A percentile compares a stretch with the other conserved stretches of the same genome.
Evolutionary conservation across 1,140 invertebrate species (phyloP).

Genomic region (Lordiphosa collinella): DNA sequence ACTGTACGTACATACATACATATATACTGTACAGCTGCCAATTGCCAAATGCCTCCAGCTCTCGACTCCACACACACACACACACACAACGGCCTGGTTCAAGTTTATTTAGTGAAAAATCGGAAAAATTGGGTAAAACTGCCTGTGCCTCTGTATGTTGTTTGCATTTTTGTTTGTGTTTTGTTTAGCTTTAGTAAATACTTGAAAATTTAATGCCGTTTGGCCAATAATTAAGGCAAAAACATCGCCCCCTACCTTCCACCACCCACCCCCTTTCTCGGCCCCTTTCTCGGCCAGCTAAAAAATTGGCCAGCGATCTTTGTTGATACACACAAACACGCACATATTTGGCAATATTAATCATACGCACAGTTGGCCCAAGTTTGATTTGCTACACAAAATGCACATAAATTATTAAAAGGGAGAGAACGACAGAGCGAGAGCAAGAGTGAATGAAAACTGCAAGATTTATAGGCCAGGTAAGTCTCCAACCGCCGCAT

Average conservation of each 20-base stretch:
- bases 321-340: no score
- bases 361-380: constrained; percentile 60
- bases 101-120: constrained; percentile 33
- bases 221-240: constrained; percentile 69
- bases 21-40: constrained; percentile 30
- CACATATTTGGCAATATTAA: constrained; percentile 57
- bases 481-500: no score
- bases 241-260: constrained; percentile 26
- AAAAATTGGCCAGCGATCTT: no score
- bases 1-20: constrained; percentile 15
- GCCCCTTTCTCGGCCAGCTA: no score
- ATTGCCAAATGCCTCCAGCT: constrained; percentile 45
- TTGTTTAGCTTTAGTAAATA: constrained; percentile 76
- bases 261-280: background rate
- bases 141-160: background rate
- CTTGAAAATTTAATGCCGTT: constrained; percentile 76
- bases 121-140: constrained; percentile 9
- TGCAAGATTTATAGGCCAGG: constrained; percentile 4
- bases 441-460: constrained; percentile 6
- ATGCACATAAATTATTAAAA: constrained; percentile 33
- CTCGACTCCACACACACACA: constrained; percentile 9
- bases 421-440: constrained; percentile 11
- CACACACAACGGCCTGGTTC: constrained; percentile 2
- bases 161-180: constrained; percentile 45
- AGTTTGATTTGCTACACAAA: constrained; percentile 30